Evolutionary conservation across 1,140 invertebrate species (phyloP), one percentile per base, ranked within the genome.

Genomic region (Linepithema humile): DNA sequence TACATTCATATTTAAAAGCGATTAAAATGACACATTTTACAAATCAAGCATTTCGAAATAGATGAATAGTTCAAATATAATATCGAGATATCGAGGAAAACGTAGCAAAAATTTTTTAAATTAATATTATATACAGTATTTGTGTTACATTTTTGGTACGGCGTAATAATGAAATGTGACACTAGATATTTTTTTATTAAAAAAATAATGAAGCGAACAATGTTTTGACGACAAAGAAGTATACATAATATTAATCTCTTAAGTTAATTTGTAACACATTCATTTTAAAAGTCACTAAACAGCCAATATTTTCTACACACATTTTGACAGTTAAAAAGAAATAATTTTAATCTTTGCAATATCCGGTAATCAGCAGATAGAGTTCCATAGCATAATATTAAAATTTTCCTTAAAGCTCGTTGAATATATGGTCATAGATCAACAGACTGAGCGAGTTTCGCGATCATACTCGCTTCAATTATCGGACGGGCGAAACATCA

Each of bases 401-500:
- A 80, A 70, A 80, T 80, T 80, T 55, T 69, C 23, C 12, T 69
- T 38, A 69, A 55, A 55, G n/a, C 23, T 80, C 75, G 75, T 10
- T 35, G 48, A 45, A 40, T 40, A n/a, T 17, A 40, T 17, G 17
- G 32, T 53, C 75, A 38, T 20, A n/a, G 48, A 69, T 23, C 32
- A 38, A 73, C 50, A 53, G 48, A 38, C 1, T 10, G 5, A 35
- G 48, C 23, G 45, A 70, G n/a, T 53, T 53, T 40, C 23, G 48
- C 29, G 35, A 69, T 55, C 75, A 55, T 69, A 53, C 48, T 38
- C 48, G 35, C 64, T 80, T 80, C 75, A 70, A 70, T 80, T 80
- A 80, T 80, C 64, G 75, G 64, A 70, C 48, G 75, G 12, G 75
- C 64, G 75, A 80, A 80, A 80, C 64, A 80, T 55, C 75, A 69